A percentile compares a stretch with the other conserved stretches of the same genome.
These are phyloP conservation scores for Fukomys damarensis DNA, from an alignment of 2,113 vertebrate genomes.

Conservation along the genomic window DNA sequence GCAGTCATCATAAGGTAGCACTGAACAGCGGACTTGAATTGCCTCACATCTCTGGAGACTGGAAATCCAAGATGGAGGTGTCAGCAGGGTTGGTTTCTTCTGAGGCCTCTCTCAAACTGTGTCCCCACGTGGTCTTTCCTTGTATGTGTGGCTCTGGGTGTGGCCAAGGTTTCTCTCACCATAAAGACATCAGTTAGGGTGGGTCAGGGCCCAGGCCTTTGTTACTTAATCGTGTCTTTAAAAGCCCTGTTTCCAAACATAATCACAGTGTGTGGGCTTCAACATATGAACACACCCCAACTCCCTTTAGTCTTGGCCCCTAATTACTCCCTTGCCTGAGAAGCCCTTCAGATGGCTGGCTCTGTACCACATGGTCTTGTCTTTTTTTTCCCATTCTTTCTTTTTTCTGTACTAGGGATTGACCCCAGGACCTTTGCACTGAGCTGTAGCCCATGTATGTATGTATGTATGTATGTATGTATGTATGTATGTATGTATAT, in stretches of 20 bases:
- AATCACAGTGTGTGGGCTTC: background rate
- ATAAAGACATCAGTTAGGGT: background rate
- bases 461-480: background rate
- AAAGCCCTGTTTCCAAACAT: background rate
- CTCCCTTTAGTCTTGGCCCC: background rate
- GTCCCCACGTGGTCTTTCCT: background rate
- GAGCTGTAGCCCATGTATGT: background rate
- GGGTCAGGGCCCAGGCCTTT: background rate
- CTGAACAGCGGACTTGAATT: background rate
- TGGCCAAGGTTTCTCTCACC: background rate
- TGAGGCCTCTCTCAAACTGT: background rate
- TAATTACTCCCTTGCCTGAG: background rate
- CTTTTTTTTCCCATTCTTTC: background rate
- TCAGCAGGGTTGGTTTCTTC: background rate
- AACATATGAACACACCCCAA: background rate
- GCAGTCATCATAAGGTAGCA: background rate
- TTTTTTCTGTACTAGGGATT: background rate
- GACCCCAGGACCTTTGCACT: background rate
- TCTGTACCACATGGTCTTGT: background rate
- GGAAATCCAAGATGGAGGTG: background rate
- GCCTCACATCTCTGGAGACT: background rate
- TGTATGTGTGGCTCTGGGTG: background rate
- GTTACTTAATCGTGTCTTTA: background rate
- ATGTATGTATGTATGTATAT: background rate
- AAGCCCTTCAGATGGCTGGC: background rate